Evolutionary conservation across 2,797 vertebrate genomes (phyloP).

Genomic region (Fistularia tabacaria): DNA sequence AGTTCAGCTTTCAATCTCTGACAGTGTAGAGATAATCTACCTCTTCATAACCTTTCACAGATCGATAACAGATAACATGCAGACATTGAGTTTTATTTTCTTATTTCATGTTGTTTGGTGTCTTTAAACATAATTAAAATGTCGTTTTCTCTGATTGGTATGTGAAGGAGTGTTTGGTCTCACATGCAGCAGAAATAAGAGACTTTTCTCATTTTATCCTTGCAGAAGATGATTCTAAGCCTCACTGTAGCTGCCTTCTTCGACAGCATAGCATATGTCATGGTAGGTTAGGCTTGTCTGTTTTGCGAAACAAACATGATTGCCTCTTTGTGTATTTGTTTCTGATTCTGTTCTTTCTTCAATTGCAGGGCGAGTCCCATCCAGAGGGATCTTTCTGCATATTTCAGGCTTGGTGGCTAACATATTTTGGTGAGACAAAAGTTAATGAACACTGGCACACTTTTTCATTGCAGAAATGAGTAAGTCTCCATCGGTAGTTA

Average conservation of each 20-base stretch:
- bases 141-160: not conserved
- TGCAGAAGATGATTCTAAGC: slow-evolving; percentile 81
- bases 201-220: slow-evolving; percentile 24
- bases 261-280: slow-evolving; percentile 80
- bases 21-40: not conserved
- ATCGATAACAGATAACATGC: too few relatives aligned
- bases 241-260: slow-evolving; percentile 80
- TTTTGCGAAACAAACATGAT: slow-evolving; percentile 21
- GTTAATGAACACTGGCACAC: not conserved
- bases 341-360: slow-evolving; percentile 17
- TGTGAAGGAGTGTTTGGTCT: not conserved
- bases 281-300: slow-evolving; percentile 70
- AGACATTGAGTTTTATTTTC: not conserved
- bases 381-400: slow-evolving; percentile 72
- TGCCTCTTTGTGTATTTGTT: slow-evolving; percentile 2
- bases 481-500: not conserved
- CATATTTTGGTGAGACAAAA: slow-evolving; percentile 78
- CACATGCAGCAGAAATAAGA: not conserved
- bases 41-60: too few relatives aligned
- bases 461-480: not conserved
- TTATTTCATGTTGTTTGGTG: not conserved
- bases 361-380: slow-evolving; percentile 70
- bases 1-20: not conserved
- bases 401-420: slow-evolving; percentile 84
- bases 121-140: not conserved